Percentiles rank a stretch among this genome's conserved stretches.
Conservation (phyloP, 1,140 invertebrate species). For the Pseudachorutes palmiensis region DNA sequence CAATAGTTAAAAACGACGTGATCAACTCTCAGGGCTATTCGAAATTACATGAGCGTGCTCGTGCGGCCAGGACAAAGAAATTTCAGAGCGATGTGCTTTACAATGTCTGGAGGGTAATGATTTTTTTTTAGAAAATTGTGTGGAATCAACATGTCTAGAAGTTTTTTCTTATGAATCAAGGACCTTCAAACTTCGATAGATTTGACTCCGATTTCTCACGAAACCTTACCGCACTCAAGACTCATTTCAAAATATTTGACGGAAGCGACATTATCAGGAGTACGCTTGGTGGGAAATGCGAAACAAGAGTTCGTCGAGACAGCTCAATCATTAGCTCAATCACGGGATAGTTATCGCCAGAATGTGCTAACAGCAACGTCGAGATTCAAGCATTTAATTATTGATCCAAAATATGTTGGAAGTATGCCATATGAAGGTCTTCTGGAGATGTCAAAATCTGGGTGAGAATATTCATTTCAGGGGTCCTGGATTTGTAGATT, state of each 20-base stretch:
- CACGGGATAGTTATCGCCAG: conserved; percentile 52
- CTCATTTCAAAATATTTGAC: conserved; percentile 67
- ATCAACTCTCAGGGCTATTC: conserved; percentile 68
- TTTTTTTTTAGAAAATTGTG: conserved; percentile 3
- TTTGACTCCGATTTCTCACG: conserved; percentile 50
- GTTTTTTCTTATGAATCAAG: too few species aligned
- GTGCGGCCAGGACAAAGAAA: conserved; percentile 55
- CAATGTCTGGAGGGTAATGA: conserved; percentile 52
- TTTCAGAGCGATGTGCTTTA: conserved; percentile 60
- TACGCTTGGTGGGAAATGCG: conserved; percentile 48
- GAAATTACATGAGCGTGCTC: conserved; percentile 62
- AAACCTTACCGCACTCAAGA: conserved; percentile 50
- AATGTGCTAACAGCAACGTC: conserved; percentile 55
- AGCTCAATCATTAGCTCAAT: conserved; percentile 47
- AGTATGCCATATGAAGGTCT: conserved; percentile 67
- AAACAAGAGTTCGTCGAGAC: conserved; percentile 47
- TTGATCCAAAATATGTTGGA: conserved; percentile 54
- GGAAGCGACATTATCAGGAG: conserved; percentile 71
- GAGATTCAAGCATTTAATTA: conserved; percentile 57
- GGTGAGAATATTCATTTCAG: too few species aligned
- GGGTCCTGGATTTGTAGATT: too few species aligned
- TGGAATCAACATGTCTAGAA: conserved; percentile 15
- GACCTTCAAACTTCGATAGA: conserved; percentile 47
- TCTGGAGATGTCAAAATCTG: conserved; percentile 56
- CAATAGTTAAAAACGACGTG: conserved; percentile 65